A percentile compares a stretch with the other conserved stretches of the same genome.
Conservation (phyloP, 2,888 invertebrate genomes). For the Pteria penguin region DNA sequence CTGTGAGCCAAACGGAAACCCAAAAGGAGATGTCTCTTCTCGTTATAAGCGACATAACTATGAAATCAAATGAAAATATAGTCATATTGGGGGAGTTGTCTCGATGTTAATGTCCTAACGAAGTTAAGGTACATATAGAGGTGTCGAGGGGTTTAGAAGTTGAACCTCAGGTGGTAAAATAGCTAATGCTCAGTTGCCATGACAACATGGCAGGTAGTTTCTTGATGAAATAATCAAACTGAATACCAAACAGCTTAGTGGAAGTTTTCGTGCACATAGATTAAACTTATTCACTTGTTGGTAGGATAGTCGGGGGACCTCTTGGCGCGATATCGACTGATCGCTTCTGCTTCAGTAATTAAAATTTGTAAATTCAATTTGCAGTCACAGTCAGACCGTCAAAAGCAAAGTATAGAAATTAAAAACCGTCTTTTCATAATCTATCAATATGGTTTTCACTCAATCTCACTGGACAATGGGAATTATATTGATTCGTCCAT, state of each 20-base stretch:
- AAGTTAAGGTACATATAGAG: slow-evolving; percentile 1
- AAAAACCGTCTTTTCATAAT: slow-evolving; percentile 7
- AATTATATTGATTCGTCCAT: slow-evolving; percentile 14
- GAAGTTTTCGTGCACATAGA: slow-evolving; percentile 18
- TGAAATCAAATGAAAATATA: too few species aligned
- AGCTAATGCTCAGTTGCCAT: slow-evolving; percentile 33
- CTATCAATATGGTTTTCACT: slow-evolving; percentile 17
- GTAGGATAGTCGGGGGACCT: slow-evolving; percentile 13
- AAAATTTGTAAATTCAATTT: slow-evolving; percentile 48
- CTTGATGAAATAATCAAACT: slow-evolving; percentile 32
- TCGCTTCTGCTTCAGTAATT: slow-evolving; percentile 44
- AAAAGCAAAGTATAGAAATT: slow-evolving; percentile 9
- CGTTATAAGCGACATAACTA: too few species aligned
- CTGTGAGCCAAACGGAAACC: too few species aligned
- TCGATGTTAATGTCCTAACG: too few species aligned
- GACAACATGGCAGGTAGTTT: slow-evolving; percentile 37
- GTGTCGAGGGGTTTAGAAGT: slow-evolving; percentile 1
- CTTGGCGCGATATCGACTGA: slow-evolving; percentile 34
- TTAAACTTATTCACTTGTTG: slow-evolving; percentile 11
- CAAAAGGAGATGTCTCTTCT: too few species aligned
- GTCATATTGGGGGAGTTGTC: too few species aligned
- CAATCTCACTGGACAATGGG: slow-evolving; percentile 10
- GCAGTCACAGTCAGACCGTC: slow-evolving; percentile 23
- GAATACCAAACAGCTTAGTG: slow-evolving; percentile 30
- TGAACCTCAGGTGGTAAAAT: slow-evolving; percentile 35